Base-by-base conservation (phyloP, 1,140 invertebrate species). In the Leptestheria dahalacensis region DNA sequence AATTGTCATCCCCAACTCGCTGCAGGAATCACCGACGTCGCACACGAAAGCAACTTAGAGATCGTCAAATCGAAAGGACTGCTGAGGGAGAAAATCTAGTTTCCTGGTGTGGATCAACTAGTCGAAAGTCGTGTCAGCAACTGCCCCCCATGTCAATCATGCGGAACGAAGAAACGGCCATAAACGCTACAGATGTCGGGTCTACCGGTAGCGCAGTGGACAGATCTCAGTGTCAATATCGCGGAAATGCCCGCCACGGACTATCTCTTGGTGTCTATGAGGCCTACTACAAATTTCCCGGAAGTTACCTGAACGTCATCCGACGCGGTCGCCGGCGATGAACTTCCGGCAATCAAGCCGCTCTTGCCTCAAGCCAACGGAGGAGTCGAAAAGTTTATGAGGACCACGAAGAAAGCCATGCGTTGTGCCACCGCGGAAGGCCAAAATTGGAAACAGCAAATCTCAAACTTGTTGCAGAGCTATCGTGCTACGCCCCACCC, bases 211-310 rank as follows among this genome's bases (percentile, higher is more conserved):
- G 64, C 48, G 51, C 64, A 63, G 50, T 68, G 61, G 65, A 48
- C 47, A 64, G 23, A 65, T 62, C 21, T 69, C 11, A 56, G 53
- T 26, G 61, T 66, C 12, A 68, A 70, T 52, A 67, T 68, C 59
- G 66, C 61, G 58, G 68, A 68, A 41, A 64, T 69, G 3, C 67
- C 64, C 28, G 59, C 23, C 23, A 64, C 62, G 23, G 57, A 68
- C 25, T 65, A 66, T 55, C 57, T 12, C 48, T 68, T 41, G 18
- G 67, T 4, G 46, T 68, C 11, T 61, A 64, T 3, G 65, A 69
- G 63, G 65, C 67, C 49, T 68, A 66, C 46, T 68, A 66, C 15
- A 46, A 64, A 57, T 69, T 66, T 55, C 66, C 68, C 9, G 58
- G 65, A 9, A 59, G 66, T 46, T 61, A 59, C 41, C 58, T 63